Evolutionary conservation across 2,113 vertebrate species (phyloP).

Genomic region (Pituophis catenifer): DNA sequence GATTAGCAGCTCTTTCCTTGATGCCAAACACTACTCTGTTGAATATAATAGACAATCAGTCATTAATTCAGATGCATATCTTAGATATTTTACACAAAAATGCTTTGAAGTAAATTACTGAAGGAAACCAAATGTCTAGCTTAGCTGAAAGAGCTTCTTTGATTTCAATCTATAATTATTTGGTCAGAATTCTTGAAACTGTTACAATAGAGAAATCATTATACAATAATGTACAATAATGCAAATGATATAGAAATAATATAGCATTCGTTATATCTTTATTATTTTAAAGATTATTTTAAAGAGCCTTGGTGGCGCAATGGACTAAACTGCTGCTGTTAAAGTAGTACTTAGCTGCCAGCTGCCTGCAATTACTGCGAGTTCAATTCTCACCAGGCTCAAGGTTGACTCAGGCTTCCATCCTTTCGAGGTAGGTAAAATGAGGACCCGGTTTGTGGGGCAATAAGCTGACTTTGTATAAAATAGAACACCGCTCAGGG

Average conservation of each 20-base stretch:
- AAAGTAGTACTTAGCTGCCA: too few relatives aligned
- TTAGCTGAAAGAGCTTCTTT: not conserved
- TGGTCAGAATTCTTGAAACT: not conserved
- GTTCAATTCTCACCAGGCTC: too few relatives aligned
- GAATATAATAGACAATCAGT: not conserved
- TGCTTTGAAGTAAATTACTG: not conserved
- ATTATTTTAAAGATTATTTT: not conserved
- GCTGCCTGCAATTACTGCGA: too few relatives aligned
- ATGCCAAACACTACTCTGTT: not conserved
- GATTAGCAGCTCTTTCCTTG: slow-evolving; percentile 4
- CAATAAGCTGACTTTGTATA: too few relatives aligned
- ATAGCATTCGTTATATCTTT: not conserved
- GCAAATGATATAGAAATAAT: not conserved
- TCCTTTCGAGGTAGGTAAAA: too few relatives aligned
- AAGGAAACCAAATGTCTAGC: not conserved
- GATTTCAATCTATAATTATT: not conserved
- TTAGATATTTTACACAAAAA: not conserved
- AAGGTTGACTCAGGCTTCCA: too few relatives aligned
- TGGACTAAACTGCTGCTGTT: too few relatives aligned
- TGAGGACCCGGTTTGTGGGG: too few relatives aligned
- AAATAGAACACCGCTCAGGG: too few relatives aligned
- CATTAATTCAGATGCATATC: not conserved
- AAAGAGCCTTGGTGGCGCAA: too few relatives aligned
- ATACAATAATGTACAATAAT: not conserved
- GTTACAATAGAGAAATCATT: not conserved